Percentiles rank a stretch among this genome's conserved stretches.
phyloP scores from a whole-genome alignment of 2,797 vertebrate genomes.

The Bovichtus variegatus region DNA sequence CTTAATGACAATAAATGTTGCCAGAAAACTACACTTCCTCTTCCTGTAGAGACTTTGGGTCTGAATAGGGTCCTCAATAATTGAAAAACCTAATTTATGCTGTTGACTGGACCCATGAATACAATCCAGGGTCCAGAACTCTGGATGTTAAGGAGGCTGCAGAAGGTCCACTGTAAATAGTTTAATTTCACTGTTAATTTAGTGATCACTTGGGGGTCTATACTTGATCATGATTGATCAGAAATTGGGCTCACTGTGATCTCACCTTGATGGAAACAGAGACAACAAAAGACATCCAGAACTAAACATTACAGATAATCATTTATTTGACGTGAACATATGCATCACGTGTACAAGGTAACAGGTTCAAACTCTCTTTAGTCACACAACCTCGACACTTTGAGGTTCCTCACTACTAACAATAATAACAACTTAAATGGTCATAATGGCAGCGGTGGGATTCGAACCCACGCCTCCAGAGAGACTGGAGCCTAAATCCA shows the following conservation, averaged over 20 bases:
- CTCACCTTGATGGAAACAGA: not conserved
- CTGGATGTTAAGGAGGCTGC: not conserved
- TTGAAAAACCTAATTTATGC: not conserved
- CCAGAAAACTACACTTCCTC: slow-evolving; percentile 48
- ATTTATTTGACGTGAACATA: too few species aligned
- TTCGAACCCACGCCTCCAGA: slow-evolving; percentile 85
- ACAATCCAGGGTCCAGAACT: slow-evolving; percentile 10
- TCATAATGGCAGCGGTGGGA: slow-evolving; percentile 84
- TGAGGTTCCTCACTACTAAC: too few species aligned
- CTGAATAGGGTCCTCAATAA: slow-evolving; percentile 19
- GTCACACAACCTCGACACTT: too few species aligned
- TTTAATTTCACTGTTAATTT: not conserved
- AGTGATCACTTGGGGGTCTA: not conserved
- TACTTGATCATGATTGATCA: not conserved
- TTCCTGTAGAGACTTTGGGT: slow-evolving; percentile 34
- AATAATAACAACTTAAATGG: too few species aligned
- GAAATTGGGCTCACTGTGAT: not conserved
- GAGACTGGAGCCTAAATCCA: slow-evolving; percentile 76
- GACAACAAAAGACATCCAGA: not conserved
- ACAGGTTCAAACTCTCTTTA: too few species aligned
- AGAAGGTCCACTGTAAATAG: not conserved
- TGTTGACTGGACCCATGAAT: slow-evolving; percentile 4
- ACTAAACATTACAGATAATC: too few species aligned
- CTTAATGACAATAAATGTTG: slow-evolving; percentile 64
- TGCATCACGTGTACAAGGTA: too few species aligned